Evolutionary conservation across 2,113 vertebrate genomes (phyloP), one percentile per base, ranked within the genome.

Genomic region (Hemiprocne comata): DNA sequence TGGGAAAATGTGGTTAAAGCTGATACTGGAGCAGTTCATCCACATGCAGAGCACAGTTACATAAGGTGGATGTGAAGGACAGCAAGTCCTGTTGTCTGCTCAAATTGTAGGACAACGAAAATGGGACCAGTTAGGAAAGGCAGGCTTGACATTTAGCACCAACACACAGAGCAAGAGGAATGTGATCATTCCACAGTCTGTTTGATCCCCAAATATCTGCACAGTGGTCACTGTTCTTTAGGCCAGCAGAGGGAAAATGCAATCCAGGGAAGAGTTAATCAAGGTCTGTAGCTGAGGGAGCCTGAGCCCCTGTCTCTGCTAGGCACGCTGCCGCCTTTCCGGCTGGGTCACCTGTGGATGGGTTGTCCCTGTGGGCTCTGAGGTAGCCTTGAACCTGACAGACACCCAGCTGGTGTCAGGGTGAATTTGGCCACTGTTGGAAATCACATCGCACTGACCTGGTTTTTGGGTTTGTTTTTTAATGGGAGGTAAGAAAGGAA

Each of bases 331-430:
- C 77, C 80, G 36, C 92, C 71, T 87, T 91, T 60, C 91, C 3
- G 0, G 7, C 64, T 53, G 72, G 1, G 40, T 69, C 1, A 1
- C 38, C 23, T 7, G 1, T 11, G 61, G 48, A 66, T 4, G 0
- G 18, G 58, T 48, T 23, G 1, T 28, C 11, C 0, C 17, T 4
- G 1, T 0, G 33, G 54, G 40, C 55, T 67, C 1, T 55, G 12
- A 25, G 6, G 54, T 0, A 46, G 12, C 65, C 76, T 69, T 55
- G 40, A 66, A n/a, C 31, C n/a, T 16, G 58, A 17, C 25, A 14
- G 25, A 16, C 23, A 21, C 33, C 44, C 60, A 20, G 46, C 51
- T 42, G 33, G 23, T 70, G 72, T 50, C 48, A 29, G 42, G 15
- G 25, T 23, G 40, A 33, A 33, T 86, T 73, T 48, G 24, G 38